Evolutionary conservation across 2,113 vertebrate species (phyloP), one percentile per base, ranked within the genome.

Genomic region (Nothoprocta perdicaria): DNA sequence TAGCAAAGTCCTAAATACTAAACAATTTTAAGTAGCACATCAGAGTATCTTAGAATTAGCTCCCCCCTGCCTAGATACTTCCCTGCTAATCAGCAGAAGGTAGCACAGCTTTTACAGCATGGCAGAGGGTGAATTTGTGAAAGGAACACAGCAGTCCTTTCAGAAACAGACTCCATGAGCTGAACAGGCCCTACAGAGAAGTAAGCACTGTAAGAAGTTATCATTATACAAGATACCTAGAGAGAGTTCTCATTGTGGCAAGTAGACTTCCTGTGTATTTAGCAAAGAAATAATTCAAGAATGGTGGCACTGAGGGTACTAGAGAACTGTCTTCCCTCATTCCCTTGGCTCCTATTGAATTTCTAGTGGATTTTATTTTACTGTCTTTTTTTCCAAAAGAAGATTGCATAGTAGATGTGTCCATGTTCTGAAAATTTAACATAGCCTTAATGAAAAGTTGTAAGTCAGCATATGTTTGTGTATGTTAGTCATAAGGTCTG

Each of bases 391-490:
- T 76, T 27, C 2, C 3, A 2, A 23, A 35, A 73, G 80, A 87
- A 86, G 27, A 23, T 86, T 94, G 53, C 75, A 38, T 80, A 73
- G 91, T 69, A 74, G 58, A 48, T 78, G 38, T 86, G 65, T 23
- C 85, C 62, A 62, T 78, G 72, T 87, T 94, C 88, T 89, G 33
- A 72, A 94, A 55, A n/a, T 85, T 91, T 77, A 77, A 93, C 89
- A 61, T 76, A 90, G 60, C 62, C 21, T 29, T 24, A 62, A 89
- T 65, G 29, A 77, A 84, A 73, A 48, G 27, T 61, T 87, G 27
- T 52, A 72, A 84, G 7, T 10, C 60, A 90, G 45, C 19, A 27
- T 52, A 23, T 65, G 27, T 76, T 80, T 68, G 12, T 40, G 19
- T 86, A 33, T 86, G 73, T 50, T 73, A 57, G 83, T 85, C 10